phyloP scores from a whole-genome alignment of 2,888 invertebrate species.

The Clanis bilineata region DNA sequence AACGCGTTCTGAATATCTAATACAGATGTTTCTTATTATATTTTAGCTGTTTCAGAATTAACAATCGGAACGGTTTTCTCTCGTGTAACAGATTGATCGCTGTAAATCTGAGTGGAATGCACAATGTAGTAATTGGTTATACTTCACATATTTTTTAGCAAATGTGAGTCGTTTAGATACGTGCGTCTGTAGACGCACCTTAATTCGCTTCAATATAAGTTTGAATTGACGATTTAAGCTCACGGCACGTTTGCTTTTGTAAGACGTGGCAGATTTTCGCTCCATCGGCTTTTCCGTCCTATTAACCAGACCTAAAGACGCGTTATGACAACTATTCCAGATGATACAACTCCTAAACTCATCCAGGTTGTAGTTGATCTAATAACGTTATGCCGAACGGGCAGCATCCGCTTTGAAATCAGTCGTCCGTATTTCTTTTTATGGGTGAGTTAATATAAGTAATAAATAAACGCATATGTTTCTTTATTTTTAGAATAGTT shows the following conservation, averaged over 20 bases:
- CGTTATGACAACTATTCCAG: constrained; percentile 40
- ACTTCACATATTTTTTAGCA: too few species aligned
- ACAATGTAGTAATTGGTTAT: too few species aligned
- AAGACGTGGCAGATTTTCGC: constrained; percentile 35
- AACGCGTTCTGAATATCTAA: constrained; percentile 3
- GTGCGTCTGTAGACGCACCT: constrained; percentile 1
- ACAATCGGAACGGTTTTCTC: background rate
- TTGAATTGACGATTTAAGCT: background rate
- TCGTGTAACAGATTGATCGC: background rate
- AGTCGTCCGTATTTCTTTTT: constrained; percentile 49
- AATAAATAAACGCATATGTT: constrained; percentile 26
- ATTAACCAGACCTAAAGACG: constrained; percentile 59
- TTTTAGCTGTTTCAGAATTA: background rate
- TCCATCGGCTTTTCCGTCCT: constrained; percentile 60
- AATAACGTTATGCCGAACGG: constrained; percentile 42
- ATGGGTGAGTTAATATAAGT: constrained; percentile 59
- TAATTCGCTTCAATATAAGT: background rate
- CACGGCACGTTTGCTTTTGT: constrained; percentile 10
- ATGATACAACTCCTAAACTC: constrained; percentile 42
- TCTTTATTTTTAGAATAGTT: constrained; percentile 10
- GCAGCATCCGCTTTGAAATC: constrained; percentile 50
- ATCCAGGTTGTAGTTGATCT: constrained; percentile 44
- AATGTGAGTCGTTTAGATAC: background rate
- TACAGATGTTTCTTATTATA: constrained; percentile 2
- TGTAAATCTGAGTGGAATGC: background rate